Conservation (phyloP, 2,797 vertebrate genomes). For the Sebastes cheni region DNA sequence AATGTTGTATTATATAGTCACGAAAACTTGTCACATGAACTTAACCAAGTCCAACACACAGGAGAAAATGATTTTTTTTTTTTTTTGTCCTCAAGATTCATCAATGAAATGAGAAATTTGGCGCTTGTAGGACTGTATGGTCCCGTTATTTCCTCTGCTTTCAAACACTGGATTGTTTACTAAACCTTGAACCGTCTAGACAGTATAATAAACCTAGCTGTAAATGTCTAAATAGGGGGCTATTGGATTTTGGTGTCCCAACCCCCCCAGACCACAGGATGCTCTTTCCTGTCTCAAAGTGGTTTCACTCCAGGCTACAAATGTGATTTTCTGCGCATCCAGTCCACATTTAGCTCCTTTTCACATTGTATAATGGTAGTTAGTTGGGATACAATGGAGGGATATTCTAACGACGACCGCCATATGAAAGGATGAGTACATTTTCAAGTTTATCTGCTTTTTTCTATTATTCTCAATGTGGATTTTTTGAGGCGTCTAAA, state of each 20-base stretch:
- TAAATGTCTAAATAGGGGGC: conserved; percentile 99
- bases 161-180: conserved; percentile 93
- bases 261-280: conserved; percentile 86
- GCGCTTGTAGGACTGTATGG: conserved; percentile 44
- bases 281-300: conserved; percentile 55
- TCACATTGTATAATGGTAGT: background rate
- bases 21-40: conserved; percentile 46
- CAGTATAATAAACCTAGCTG: conserved; percentile 97
- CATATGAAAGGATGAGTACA: conserved; percentile 6
- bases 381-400: conserved; percentile 23
- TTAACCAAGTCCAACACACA: conserved; percentile 5
- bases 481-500: background rate
- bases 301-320: conserved; percentile 39
- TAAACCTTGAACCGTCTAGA: conserved; percentile 99
- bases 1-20: conserved; percentile 49
- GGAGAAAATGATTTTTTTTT: accelerated
- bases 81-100: background rate
- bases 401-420: conserved; percentile 1
- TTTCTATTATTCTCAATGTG: background rate
- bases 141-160: conserved; percentile 81
- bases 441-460: background rate
- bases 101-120: conserved; percentile 18
- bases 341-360: conserved; percentile 50
- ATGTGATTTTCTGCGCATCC: conserved; percentile 29
- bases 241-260: conserved; percentile 93